Evolutionary conservation across 2,888 invertebrate species (phyloP).

Genomic region (Meloe dianella): DNA sequence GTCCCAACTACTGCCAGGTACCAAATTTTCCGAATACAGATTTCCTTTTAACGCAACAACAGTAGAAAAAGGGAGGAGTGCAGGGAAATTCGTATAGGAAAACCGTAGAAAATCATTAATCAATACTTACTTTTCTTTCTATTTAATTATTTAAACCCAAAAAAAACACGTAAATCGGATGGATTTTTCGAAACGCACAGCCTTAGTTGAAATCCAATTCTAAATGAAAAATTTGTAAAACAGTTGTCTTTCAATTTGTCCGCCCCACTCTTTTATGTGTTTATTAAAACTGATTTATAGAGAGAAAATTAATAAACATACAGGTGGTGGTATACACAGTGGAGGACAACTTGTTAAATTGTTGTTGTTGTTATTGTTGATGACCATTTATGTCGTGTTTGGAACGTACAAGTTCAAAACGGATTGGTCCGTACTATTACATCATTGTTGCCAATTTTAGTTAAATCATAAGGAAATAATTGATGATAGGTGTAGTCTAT

Average conservation of each 20-base stretch:
- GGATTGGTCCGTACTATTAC: constrained; percentile 13
- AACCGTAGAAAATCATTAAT: neutral
- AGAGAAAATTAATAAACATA: neutral
- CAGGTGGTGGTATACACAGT: constrained; percentile 3
- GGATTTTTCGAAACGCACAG: neutral
- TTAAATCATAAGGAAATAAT: constrained; percentile 19
- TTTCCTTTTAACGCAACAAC: neutral
- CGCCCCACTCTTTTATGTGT: neutral
- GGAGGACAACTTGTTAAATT: constrained; percentile 25
- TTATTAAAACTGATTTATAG: neutral
- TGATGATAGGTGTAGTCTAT: neutral
- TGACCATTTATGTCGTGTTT: constrained; percentile 26
- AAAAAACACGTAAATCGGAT: neutral
- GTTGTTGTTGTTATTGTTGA: constrained; percentile 13
- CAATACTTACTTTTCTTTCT: neutral
- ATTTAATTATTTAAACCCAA: neutral
- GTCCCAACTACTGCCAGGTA: constrained; percentile 10
- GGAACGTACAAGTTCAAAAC: constrained; percentile 14
- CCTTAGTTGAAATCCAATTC: neutral
- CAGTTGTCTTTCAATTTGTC: constrained; percentile 8
- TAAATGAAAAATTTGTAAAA: neutral
- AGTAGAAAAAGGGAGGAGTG: neutral
- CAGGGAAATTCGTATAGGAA: neutral
- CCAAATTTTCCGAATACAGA: neutral
- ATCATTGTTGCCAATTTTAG: constrained; percentile 8